Base-by-base conservation (phyloP, 2,113 vertebrate genomes). In the Thomomys bottae region DNA sequence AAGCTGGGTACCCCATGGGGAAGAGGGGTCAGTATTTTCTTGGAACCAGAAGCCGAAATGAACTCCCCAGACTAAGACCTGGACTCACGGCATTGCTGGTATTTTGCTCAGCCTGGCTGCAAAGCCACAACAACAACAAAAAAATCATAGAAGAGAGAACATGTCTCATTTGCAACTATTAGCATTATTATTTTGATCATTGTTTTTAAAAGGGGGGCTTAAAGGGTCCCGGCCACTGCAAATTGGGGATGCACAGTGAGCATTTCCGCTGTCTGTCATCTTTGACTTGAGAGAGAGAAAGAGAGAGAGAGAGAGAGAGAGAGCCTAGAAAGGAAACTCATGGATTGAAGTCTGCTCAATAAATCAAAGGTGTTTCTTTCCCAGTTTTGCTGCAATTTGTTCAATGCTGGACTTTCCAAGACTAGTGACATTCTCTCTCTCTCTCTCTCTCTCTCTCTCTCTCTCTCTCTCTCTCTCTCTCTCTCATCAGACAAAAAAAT, bases 331-430 rank as follows among this genome's bases (percentile, higher is more conserved):
- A 77, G 0, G 71, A 91, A 92, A 70, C 21, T 1, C 4, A 12
- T 3, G 54, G 12, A 76, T 4, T n/a, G 42, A 45, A 84, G 26
- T 57, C 34, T 20, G 5, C 30, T 80, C 66, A 30, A 63, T 15
- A 89, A 54, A 67, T 40, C 3, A 11, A 95, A 94, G 77, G 42
- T 26, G 68, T 63, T 94, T 86, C n/a, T 91, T 84, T 68, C 85
- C 71, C 71, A 6, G 1, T 49, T 66, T 68, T 79, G 2, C 57
- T 70, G 70, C 17, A 54, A 40, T 77, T 59, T 90, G 45, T 32
- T 42, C 23, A 64, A 0, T 86, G 45, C 23, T 36, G 45, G 23
- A 21, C 36, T 63, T 54, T 36, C 24, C 54, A 49, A n/a, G 32
- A n/a, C 63, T 49, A n/a, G 17, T 40, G 20, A 36, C n/a, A 17